Evolutionary conservation across 2,797 vertebrate genomes (phyloP).

Genomic region (Myotis findleyi): DNA sequence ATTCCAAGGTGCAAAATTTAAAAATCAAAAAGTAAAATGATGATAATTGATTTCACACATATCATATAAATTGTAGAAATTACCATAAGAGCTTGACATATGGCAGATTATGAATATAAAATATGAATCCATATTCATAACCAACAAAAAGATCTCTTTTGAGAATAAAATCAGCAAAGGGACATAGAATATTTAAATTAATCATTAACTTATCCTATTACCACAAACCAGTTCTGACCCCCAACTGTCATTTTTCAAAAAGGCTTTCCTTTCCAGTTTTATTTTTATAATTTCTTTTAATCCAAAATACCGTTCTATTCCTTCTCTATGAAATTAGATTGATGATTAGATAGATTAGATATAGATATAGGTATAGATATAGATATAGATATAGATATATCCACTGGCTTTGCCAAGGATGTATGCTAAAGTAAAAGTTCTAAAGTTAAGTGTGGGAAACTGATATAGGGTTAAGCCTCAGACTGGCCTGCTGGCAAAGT

Average conservation of each 20-base stretch:
- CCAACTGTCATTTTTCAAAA: background rate
- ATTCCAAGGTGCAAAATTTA: constrained; percentile 7
- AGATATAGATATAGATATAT: background rate
- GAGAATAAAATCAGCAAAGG: constrained; percentile 4
- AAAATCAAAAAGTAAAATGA: constrained; percentile 34
- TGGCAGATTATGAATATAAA: constrained; percentile 48
- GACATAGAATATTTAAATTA: background rate
- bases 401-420: background rate
- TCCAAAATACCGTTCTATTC: background rate
- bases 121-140: constrained; percentile 50
- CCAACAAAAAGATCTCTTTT: background rate
- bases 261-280: background rate
- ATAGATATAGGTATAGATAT: too few relatives aligned
- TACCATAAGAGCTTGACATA: constrained; percentile 14
- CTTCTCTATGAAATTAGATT: background rate
- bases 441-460: too few relatives aligned
- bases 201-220: background rate
- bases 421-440: too few relatives aligned
- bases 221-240: background rate
- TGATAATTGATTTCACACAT: constrained; percentile 57
- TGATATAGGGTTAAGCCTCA: too few relatives aligned
- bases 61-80: constrained; percentile 42
- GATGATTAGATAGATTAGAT: background rate
- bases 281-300: background rate
- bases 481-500: too few relatives aligned